phyloP scores from a whole-genome alignment of 2,888 invertebrate genomes.

The Ommatoiulus sabulosus region DNA sequence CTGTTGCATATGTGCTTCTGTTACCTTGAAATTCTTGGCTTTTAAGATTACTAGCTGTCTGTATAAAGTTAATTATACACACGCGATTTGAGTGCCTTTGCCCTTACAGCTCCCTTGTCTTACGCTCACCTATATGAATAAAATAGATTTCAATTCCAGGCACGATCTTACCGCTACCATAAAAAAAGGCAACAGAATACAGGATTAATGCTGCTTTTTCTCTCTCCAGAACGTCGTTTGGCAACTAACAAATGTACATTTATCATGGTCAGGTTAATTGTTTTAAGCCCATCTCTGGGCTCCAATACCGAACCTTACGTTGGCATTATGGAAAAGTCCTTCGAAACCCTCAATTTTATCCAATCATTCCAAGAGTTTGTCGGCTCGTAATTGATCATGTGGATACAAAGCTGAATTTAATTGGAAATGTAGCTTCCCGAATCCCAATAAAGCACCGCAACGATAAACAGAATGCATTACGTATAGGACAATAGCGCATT shows the following conservation, averaged over 20 bases:
- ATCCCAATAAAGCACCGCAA: too few relatives aligned
- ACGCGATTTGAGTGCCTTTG: background rate
- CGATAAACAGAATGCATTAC: too few relatives aligned
- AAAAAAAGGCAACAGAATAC: background rate
- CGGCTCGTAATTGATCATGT: too few relatives aligned
- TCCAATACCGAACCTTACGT: too few relatives aligned
- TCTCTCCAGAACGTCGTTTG: too few relatives aligned
- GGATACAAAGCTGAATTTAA: too few relatives aligned
- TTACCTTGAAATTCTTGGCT: background rate
- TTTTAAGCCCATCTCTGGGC: too few relatives aligned
- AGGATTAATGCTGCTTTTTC: background rate
- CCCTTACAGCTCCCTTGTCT: background rate
- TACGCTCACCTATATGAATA: background rate
- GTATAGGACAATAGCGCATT: too few relatives aligned
- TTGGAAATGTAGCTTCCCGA: too few relatives aligned
- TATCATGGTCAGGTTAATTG: background rate
- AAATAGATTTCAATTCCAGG: background rate
- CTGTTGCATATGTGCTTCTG: background rate
- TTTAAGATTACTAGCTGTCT: conserved; percentile 12
- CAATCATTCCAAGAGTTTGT: too few relatives aligned
- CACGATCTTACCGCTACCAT: background rate
- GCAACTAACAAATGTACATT: background rate
- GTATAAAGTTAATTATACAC: background rate
- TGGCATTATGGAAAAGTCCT: too few relatives aligned
- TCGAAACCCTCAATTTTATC: too few relatives aligned